Evolutionary conservation across 1,140 invertebrate genomes (phyloP).

Genomic region (Dinoponera quadriceps): DNA sequence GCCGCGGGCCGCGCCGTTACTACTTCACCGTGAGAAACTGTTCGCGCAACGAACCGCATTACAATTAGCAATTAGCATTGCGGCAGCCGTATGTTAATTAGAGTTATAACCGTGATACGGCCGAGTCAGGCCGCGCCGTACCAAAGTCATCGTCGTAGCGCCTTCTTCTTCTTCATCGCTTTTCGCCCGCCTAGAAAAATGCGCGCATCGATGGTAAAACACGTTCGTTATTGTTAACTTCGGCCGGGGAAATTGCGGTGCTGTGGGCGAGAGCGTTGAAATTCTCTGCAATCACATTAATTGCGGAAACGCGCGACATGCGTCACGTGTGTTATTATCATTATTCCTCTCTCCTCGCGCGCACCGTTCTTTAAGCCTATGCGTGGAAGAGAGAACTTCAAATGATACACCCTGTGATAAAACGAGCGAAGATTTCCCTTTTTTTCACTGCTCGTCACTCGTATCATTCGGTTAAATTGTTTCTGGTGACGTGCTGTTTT

Average conservation of each 20-base stretch:
- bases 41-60: slow-evolving; percentile 54
- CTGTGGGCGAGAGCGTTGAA: slow-evolving; percentile 3
- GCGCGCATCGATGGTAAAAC: not conserved
- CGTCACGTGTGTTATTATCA: slow-evolving; percentile 6
- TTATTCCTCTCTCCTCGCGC: not conserved
- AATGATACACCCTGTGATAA: not conserved
- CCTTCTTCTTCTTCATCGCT: slow-evolving; percentile 11
- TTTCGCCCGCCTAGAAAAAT: slow-evolving; percentile 6
- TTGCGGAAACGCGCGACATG: slow-evolving; percentile 24
- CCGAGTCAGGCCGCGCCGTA: slow-evolving; percentile 46
- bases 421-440: not conserved
- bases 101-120: slow-evolving; percentile 52
- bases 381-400: not conserved
- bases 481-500: too few relatives aligned
- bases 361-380: not conserved
- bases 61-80: slow-evolving; percentile 63
- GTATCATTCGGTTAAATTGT: too few relatives aligned
- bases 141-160: slow-evolving; percentile 41
- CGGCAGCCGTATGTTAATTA: slow-evolving; percentile 61
- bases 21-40: slow-evolving; percentile 54
- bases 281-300: slow-evolving; percentile 26
- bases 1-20: slow-evolving; percentile 11
- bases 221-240: slow-evolving; percentile 51
- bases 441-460: too few relatives aligned
- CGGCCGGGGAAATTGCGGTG: not conserved